A percentile compares a stretch with the other conserved stretches of the same genome.
These are phyloP conservation scores for Eupeodes corollae DNA, from an alignment of 1,140 invertebrate species.

Conservation along the genomic window DNA sequence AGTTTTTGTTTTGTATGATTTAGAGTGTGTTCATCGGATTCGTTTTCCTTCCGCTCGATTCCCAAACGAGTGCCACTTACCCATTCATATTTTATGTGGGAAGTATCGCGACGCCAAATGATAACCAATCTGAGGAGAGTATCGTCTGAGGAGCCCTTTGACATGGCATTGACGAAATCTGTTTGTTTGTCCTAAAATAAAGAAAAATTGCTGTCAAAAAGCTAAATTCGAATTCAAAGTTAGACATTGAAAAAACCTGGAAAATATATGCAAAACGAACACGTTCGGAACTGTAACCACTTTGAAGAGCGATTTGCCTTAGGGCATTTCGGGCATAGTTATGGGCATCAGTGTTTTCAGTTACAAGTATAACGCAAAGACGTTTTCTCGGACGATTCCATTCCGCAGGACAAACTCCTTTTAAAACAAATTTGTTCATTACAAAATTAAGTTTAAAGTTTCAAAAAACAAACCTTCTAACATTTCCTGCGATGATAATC, in stretches of 20 bases:
- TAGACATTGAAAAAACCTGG: neutral
- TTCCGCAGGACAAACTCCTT: slow-evolving; percentile 71
- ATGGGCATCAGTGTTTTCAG: slow-evolving; percentile 51
- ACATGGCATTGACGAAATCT: slow-evolving; percentile 30
- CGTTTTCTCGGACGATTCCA: slow-evolving; percentile 68
- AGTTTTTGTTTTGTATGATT: slow-evolving; percentile 64
- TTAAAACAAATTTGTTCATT: neutral
- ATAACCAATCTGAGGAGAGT: slow-evolving; percentile 66
- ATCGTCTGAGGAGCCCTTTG: slow-evolving; percentile 41
- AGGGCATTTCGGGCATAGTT: slow-evolving; percentile 50
- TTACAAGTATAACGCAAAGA: slow-evolving; percentile 78
- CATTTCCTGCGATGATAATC: slow-evolving; percentile 80
- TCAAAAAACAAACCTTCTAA: slow-evolving; percentile 25
- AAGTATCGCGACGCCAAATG: slow-evolving; percentile 76
- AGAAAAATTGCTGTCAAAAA: neutral
- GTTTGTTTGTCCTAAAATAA: slow-evolving; percentile 26
- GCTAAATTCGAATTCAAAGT: neutral
- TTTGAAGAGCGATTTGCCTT: slow-evolving; percentile 55
- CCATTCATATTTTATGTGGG: slow-evolving; percentile 87
- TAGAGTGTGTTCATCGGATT: slow-evolving; percentile 42
- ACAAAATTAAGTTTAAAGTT: neutral
- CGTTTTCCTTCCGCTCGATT: slow-evolving; percentile 37
- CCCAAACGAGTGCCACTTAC: slow-evolving; percentile 54
- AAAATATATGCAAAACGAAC: slow-evolving; percentile 74
- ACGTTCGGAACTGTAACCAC: slow-evolving; percentile 49